Base-by-base conservation (phyloP, 2,797 vertebrate genomes). In the Denticeps clupeoides region DNA sequence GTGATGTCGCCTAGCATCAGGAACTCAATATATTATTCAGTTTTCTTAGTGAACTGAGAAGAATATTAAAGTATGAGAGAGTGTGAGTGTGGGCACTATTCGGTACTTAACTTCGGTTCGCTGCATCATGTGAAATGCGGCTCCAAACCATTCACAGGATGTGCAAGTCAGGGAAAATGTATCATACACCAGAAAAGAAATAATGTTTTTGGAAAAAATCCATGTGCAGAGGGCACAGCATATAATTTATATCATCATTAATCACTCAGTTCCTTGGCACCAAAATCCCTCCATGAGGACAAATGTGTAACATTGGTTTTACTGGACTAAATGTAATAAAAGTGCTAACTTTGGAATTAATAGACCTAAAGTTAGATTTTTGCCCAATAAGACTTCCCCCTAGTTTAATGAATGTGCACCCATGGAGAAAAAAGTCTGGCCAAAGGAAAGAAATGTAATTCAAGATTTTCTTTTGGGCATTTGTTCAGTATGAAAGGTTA, bases 401-500 rank as follows among this genome's bases (percentile, higher is more conserved):
- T 26, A 21, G 43, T 11, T 32, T 24, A 15, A 7, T 23, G 10
- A 12, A 3, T 25, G 22, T n/a, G 41, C 11, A 24, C 2, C 42
- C 7, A 15, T 3, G 12, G 15, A 40, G 40, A 22, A 37, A 18
- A 5, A 40, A 42, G 3, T 69, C 57, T 58, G 63, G 67, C 70
- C 60, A 38, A 15, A 55, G 59, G 60, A 67, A 62, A 69, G 49
- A 51, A 72, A 56, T 56, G 51, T 56, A 64, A 70, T 72, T n/a
- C n/a, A 56, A 63, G 72, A 75, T 73, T 78, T 72, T 69, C 56
- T 70, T 69, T 72, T 69, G 60, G 80, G 79, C 77, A 78, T 78
- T 80, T 81, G 78, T 59, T 58, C 61, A 51, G 31, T 56, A 57
- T 78, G 76, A 80, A 76, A 58, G 65, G 64, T 68, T 77, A 70